Percentiles rank a stretch among this genome's conserved stretches.
phyloP scores from a whole-genome alignment of 1,140 invertebrate species.

The Laupala kohalensis region DNA sequence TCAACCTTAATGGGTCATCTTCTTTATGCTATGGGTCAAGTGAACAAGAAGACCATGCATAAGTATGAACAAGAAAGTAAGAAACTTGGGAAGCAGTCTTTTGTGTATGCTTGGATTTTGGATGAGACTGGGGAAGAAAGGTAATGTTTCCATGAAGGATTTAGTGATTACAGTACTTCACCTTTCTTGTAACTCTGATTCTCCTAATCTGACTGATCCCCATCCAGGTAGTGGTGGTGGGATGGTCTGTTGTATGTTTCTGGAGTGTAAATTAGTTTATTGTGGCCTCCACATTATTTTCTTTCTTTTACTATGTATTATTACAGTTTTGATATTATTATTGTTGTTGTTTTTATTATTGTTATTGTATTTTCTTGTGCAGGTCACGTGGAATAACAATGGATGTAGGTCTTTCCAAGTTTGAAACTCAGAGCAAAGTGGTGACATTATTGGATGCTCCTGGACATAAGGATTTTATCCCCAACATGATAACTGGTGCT shows the following conservation, averaged over 20 bases:
- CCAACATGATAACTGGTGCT: constrained; percentile 97
- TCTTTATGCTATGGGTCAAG: constrained; percentile 76
- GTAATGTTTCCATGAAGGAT: too few species aligned
- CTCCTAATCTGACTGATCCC: too few species aligned
- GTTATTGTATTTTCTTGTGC: constrained; percentile 14
- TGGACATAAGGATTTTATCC: constrained; percentile 97
- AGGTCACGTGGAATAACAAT: constrained; percentile 83
- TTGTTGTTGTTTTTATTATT: background rate
- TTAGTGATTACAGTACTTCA: too few species aligned
- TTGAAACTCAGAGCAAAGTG: constrained; percentile 78
- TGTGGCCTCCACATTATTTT: too few species aligned
- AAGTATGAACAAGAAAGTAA: constrained; percentile 97
- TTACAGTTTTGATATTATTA: too few species aligned
- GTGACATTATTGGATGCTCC: constrained; percentile 90
- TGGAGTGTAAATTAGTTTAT: too few species aligned
- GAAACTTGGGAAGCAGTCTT: constrained; percentile 95
- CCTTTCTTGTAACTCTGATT: too few species aligned
- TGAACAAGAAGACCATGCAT: constrained; percentile 83
- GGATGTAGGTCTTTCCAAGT: constrained; percentile 88
- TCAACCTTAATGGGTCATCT: constrained; percentile 95
- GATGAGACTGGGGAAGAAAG: constrained; percentile 98
- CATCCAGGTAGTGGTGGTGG: too few species aligned
- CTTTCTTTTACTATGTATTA: too few species aligned
- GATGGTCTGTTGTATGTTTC: too few species aligned
- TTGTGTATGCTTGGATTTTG: constrained; percentile 98